Conservation (phyloP, 2,113 vertebrate genomes). For the Reinhardtius hippoglossoides region DNA sequence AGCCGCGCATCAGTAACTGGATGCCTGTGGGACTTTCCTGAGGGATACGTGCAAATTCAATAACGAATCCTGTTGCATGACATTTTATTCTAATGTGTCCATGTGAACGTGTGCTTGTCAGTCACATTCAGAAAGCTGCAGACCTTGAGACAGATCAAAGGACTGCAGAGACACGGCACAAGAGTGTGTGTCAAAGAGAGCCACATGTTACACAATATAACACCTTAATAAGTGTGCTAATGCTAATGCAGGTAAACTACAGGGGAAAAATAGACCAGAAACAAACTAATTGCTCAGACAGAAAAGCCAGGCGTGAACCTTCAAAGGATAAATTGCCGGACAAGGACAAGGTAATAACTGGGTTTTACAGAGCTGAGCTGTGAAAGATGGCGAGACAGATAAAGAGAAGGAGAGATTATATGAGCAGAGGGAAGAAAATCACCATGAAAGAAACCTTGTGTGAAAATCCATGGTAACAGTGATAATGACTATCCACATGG, state of each 20-base stretch:
- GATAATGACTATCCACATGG: conserved; percentile 58
- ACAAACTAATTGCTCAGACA: not conserved
- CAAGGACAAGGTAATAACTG: conserved; percentile 41
- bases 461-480: conserved; percentile 68
- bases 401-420: conserved; percentile 31
- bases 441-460: conserved; percentile 52
- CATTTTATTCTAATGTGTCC: conserved; percentile 4
- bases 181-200: conserved; percentile 1
- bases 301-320: not conserved
- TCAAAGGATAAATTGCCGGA: not conserved
- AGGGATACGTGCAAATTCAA: conserved; percentile 44
- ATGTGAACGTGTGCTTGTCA: conserved; percentile 7
- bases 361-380: conserved; percentile 26
- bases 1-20: conserved; percentile 51
- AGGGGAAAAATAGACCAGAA: not conserved
- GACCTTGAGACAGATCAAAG: conserved; percentile 34
- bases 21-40: conserved; percentile 47
- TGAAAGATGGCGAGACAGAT: not conserved
- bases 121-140: conserved; percentile 30
- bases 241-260: not conserved
- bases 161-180: not conserved
- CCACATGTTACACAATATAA: conserved; percentile 5
- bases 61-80: conserved; percentile 35
- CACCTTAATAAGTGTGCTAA: not conserved
- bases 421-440: conserved; percentile 14